These are phyloP conservation scores for Bradypodion pumilum DNA, from an alignment of 2,797 vertebrate genomes.

Conservation along the genomic window DNA sequence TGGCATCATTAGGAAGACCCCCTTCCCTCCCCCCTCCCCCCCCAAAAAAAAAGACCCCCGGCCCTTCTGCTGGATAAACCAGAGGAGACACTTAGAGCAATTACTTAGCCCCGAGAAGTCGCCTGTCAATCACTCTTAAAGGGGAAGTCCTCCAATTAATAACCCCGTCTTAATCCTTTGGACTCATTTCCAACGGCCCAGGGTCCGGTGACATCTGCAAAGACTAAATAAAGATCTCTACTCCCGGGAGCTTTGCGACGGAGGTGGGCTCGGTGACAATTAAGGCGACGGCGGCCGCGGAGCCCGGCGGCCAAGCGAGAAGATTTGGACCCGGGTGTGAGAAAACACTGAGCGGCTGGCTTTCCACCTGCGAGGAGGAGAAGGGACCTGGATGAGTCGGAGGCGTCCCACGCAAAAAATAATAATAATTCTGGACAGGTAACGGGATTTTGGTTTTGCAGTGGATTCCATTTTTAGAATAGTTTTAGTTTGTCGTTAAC, in stretches of 20 bases:
- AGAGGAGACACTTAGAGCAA: slow-evolving; percentile 84
- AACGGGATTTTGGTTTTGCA: no score
- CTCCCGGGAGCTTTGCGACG: slow-evolving; percentile 60
- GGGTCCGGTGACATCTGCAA: slow-evolving; percentile 78
- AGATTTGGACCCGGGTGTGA: slow-evolving; percentile 54
- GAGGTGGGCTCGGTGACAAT: slow-evolving; percentile 66
- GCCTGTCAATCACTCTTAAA: slow-evolving; percentile 91
- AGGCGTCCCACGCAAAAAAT: background rate
- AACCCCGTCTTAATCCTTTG: slow-evolving; percentile 85
- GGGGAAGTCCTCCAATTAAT: slow-evolving; percentile 90
- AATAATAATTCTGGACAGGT: no score
- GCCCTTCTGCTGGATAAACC: slow-evolving; percentile 69
- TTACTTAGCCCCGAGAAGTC: slow-evolving; percentile 85
- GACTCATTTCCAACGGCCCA: slow-evolving; percentile 82
- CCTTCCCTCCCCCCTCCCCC: slow-evolving; percentile 50
- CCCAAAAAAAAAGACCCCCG: slow-evolving; percentile 24
- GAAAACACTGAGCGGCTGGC: slow-evolving; percentile 46
- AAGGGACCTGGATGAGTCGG: slow-evolving; percentile 47
- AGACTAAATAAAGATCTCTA: slow-evolving; percentile 72
- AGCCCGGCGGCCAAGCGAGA: slow-evolving; percentile 55
- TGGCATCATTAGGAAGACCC: slow-evolving; percentile 49
- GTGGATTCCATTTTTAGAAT: no score
- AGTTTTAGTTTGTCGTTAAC: no score
- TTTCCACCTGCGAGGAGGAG: slow-evolving; percentile 67
- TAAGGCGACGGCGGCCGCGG: slow-evolving; percentile 67